Evolutionary conservation across 2,888 invertebrate genomes (phyloP), one percentile per base, ranked within the genome.

Genomic region (Oasisia sp.): DNA sequence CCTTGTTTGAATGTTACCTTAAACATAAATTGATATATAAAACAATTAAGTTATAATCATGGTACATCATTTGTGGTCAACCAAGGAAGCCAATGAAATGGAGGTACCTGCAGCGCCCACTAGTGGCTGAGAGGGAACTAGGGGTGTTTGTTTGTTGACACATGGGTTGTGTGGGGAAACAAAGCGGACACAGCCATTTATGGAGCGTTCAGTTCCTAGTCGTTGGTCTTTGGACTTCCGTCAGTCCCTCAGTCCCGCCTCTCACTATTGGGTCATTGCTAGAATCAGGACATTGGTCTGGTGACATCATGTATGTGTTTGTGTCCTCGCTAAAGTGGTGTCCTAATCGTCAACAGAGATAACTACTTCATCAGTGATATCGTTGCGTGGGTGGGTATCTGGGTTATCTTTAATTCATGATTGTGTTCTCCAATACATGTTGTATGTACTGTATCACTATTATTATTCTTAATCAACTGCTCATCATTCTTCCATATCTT

Each of bases 191-290:
- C 27, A 27, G 19, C 19, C 19, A 27, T 27, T 74, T 74, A 74
- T 50, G n/a, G 74, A 74, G 74, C 27, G 27, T n/a, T 19, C 3
- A 27, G 74, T 74, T 74, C 74, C 74, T 74, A 14, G 7, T 74
- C 27, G 74, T 74, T 74, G 74, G 74, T 74, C 74, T 74, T 74
- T 74, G 74, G 74, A 74, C 74, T 74, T 74, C 74, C 74, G 74
- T 74, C 74, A 19, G 14, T 14, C 74, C 74, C 27, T 19, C 56
- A 1, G 38, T 56, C n/a, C 14, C 74, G 19, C 19, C 27, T 74
- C n/a, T 74, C 74, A 74, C 19, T 74, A 74, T 74, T 74, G 74
- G 74, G 74, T 74, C 74, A 74, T 74, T 27, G 3, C 74, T 74
- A 74, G 74, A 74, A 74, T 0, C 74, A 19, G 74, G 74, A 74